Evolutionary conservation across 2,888 invertebrate genomes (phyloP).

Genomic region (Zygothrica quintamaculata): DNA sequence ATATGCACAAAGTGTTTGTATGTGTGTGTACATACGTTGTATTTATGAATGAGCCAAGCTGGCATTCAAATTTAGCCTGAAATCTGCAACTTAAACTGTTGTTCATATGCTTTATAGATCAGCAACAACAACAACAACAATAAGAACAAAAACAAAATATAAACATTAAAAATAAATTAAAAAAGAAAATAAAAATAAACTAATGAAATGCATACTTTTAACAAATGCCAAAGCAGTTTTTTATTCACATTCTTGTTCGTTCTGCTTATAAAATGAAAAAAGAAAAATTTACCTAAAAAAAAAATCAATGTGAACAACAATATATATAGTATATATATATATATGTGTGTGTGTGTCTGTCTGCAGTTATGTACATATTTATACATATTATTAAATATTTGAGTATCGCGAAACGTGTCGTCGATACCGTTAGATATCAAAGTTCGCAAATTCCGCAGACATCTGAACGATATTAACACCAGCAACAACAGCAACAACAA

Average conservation of each 20-base stretch:
- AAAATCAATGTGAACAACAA: slow-evolving; percentile 8
- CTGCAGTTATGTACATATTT: slow-evolving; percentile 1
- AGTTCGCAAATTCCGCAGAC: slow-evolving; percentile 13
- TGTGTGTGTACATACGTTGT: slow-evolving; percentile 15
- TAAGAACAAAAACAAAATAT: slow-evolving; percentile 11
- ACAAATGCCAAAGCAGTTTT: slow-evolving; percentile 56
- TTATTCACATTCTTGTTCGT: slow-evolving; percentile 53
- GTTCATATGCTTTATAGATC: slow-evolving; percentile 33
- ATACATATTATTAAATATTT: slow-evolving; percentile 16
- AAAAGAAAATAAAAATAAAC: slow-evolving; percentile 13
- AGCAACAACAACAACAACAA: slow-evolving; percentile 32
- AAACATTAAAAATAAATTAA: slow-evolving; percentile 8
- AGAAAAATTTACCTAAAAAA: no score
- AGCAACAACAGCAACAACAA: slow-evolving; percentile 22
- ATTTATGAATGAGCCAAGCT: slow-evolving; percentile 68
- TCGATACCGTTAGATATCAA: slow-evolving; percentile 58
- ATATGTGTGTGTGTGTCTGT: no score
- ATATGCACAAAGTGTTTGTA: slow-evolving; percentile 1
- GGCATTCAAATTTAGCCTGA: slow-evolving; percentile 10
- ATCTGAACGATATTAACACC: no score
- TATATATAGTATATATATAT: slow-evolving; percentile 12
- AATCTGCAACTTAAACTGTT: slow-evolving; percentile 23
- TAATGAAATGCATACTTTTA: slow-evolving; percentile 58
- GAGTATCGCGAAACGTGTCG: slow-evolving; percentile 40
- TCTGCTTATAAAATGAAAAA: slow-evolving; percentile 15